These are phyloP conservation scores for Pampus argenteus DNA, from an alignment of 2,797 vertebrate genomes.

Conservation along the genomic window DNA sequence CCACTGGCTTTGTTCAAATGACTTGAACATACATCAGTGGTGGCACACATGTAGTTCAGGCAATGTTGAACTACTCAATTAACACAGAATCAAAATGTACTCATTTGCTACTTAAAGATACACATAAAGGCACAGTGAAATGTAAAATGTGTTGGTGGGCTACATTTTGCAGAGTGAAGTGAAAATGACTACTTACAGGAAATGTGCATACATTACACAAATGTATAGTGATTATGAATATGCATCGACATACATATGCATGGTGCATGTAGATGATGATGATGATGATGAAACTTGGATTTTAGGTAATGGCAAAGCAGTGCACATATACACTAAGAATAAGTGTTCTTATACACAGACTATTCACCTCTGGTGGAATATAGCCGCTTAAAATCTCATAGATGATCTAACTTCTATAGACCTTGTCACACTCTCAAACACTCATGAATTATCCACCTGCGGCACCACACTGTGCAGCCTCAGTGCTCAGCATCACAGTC, in stretches of 20 bases:
- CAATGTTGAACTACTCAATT: conserved; percentile 14
- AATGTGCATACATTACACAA: conserved; percentile 61
- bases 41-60: not conserved
- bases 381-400: conserved; percentile 36
- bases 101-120: no score
- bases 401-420: conserved; percentile 31
- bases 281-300: no score
- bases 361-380: conserved; percentile 25
- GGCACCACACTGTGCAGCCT: conserved; percentile 8
- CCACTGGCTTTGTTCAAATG: conserved; percentile 1
- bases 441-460: conserved; percentile 25
- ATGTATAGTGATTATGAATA: conserved; percentile 54
- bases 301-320: not conserved
- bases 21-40: not conserved
- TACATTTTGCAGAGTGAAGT: conserved; percentile 22
- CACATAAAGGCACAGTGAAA: not conserved
- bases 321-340: not conserved
- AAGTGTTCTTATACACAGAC: conserved; percentile 14
- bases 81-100: conserved; percentile 10
- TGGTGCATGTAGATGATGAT: no score
- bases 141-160: conserved; percentile 8
- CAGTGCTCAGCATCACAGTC: conserved; percentile 33
- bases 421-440: conserved; percentile 30
- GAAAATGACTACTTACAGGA: conserved; percentile 20
- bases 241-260: conserved; percentile 13